A percentile compares a stretch with the other conserved stretches of the same genome.
Conservation (phyloP, 2,888 invertebrate species). For the Tenthredo distinguenda region DNA sequence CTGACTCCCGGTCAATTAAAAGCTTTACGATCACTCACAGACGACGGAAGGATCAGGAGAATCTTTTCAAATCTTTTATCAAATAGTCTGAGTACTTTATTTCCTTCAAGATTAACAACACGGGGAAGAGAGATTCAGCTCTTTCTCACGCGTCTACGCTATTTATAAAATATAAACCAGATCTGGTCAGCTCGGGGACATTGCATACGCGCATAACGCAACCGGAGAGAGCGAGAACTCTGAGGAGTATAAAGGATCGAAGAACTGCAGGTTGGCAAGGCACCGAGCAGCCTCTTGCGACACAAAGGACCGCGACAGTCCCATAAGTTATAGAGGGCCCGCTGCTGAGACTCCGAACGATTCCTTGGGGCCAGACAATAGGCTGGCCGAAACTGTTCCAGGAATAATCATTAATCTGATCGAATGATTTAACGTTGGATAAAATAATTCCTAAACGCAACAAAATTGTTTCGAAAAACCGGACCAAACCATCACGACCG, state of each 20-base stretch:
- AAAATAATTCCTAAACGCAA: slow-evolving; percentile 64
- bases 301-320: slow-evolving; percentile 67
- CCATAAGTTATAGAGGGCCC: slow-evolving; percentile 65
- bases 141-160: slow-evolving; percentile 44
- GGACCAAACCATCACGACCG: slow-evolving; percentile 51
- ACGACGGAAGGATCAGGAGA: not conserved
- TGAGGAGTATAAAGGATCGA: slow-evolving; percentile 26
- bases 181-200: slow-evolving; percentile 37
- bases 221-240: not conserved
- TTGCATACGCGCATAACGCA: slow-evolving; percentile 35
- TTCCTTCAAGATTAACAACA: not conserved
- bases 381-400: slow-evolving; percentile 59
- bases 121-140: not conserved
- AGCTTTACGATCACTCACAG: slow-evolving; percentile 18
- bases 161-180: slow-evolving; percentile 45
- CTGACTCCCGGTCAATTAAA: slow-evolving; percentile 36
- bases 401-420: slow-evolving; percentile 64
- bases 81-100: slow-evolving; percentile 1
- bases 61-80: slow-evolving; percentile 17
- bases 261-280: slow-evolving; percentile 35
- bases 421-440: slow-evolving; percentile 61
- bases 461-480: slow-evolving; percentile 59
- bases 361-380: slow-evolving; percentile 44
- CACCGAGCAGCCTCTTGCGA: slow-evolving; percentile 51
- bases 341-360: slow-evolving; percentile 41